These are phyloP conservation scores for Andinoacara biseriatus DNA, from an alignment of 2,113 vertebrate genomes.

Conservation along the genomic window DNA sequence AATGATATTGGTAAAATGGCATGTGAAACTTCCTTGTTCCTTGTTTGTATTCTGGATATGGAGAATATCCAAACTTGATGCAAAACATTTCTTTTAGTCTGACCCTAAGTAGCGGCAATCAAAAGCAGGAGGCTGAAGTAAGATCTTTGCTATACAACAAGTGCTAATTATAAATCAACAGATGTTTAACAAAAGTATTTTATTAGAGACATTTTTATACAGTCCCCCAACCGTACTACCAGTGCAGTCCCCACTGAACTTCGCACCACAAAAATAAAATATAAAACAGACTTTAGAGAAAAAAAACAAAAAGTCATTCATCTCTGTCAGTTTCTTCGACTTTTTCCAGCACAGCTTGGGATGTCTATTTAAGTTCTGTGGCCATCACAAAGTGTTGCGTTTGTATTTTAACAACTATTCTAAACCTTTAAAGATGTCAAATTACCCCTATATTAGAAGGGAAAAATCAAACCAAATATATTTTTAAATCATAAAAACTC, in stretches of 20 bases:
- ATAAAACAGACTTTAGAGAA: neutral
- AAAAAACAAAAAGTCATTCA: neutral
- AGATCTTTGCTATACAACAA: too few species aligned
- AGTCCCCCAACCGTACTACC: neutral
- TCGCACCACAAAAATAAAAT: neutral
- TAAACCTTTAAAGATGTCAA: neutral
- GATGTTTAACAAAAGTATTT: neutral
- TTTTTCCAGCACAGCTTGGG: neutral
- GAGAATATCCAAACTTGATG: neutral
- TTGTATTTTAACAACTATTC: neutral
- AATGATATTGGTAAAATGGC: neutral
- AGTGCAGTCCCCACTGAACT: fast-evolving
- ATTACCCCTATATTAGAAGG: neutral
- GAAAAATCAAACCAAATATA: neutral
- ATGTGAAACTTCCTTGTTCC: neutral
- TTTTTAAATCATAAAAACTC: neutral
- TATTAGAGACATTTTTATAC: too few species aligned
- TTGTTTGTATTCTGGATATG: too few species aligned
- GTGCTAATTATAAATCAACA: neutral
- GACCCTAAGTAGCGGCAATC: neutral
- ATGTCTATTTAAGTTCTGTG: neutral
- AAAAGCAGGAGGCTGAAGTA: fast-evolving
- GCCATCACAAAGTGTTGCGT: neutral
- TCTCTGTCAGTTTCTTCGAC: neutral
- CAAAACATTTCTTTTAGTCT: neutral